Evolutionary conservation across 1,140 invertebrate species (phyloP), one percentile per base, ranked within the genome.

Genomic region (Drosophila virilis): DNA sequence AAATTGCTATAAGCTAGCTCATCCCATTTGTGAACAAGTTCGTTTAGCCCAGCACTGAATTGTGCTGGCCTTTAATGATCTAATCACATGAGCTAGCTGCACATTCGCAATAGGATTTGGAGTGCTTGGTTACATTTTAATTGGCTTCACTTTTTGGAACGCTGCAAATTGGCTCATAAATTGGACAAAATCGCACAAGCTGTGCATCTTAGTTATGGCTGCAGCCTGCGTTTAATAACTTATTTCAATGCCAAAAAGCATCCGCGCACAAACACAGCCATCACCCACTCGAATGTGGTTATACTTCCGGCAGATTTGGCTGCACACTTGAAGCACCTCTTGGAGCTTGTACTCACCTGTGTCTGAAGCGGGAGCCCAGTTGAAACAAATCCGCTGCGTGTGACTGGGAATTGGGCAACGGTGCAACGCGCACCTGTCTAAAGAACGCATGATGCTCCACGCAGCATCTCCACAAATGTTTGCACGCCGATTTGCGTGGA

Each of bases 391-490:
- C 94, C 74, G 95, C 93, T 86, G 95, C 93, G 77, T 90, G 83
- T 50, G 91, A 91, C 66, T 90, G 90, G 13, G 92, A 91, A 92
- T 94, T 94, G 71, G 90, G 90, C 91, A 94, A 94, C 76, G 93
- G 96, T 54, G 95, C 95, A 77, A 95, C 96, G 93, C 94, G 97
- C 91, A 97, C 96, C 46, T 99, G 93, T 55, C 98, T 95, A 94
- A 99, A 99, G 94, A 99, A 99, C 3, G 97, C 97, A 93, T 99
- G 98, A 92, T 99, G 98, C 90, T 99, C 99, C 28, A 99, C 95
- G 88, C 98, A 99, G 93, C 98, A 99, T 88, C 98, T 98, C 98
- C 98, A 99, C 55, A 99, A 93, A 93, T 99, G 98, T 91, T 99
- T 98, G 92, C 98, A 99, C 0, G 98, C 98, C 52, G 97, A 94